These are phyloP conservation scores for Neomonachus schauinslandi DNA, from an alignment of 2,113 vertebrate genomes.

Conservation along the genomic window DNA sequence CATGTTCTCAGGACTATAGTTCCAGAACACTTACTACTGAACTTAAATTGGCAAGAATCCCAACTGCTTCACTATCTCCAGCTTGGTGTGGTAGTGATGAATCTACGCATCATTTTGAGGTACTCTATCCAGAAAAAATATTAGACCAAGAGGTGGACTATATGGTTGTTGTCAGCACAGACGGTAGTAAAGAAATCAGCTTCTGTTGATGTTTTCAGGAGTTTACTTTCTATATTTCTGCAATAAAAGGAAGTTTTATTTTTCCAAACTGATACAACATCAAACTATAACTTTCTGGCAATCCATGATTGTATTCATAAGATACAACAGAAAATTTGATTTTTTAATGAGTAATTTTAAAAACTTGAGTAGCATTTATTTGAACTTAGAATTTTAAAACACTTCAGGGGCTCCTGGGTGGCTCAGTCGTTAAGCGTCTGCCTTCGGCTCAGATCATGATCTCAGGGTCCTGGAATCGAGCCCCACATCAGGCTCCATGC, in stretches of 20 bases:
- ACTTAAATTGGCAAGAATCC: not conserved
- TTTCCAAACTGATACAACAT: not conserved
- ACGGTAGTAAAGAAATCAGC: not conserved
- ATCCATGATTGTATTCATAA: not conserved
- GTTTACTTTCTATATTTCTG: not conserved
- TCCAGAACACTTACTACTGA: not conserved
- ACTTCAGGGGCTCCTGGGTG: too few relatives aligned
- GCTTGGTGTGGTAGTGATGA: not conserved
- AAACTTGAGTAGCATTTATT: not conserved
- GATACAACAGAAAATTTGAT: not conserved
- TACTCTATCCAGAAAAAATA: not conserved
- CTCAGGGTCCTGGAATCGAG: too few relatives aligned
- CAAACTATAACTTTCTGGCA: conserved; percentile 8
- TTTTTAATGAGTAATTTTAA: conserved; percentile 24
- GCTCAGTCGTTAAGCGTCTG: too few relatives aligned
- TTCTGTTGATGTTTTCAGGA: not conserved
- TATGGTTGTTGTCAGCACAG: not conserved
- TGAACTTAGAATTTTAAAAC: not conserved
- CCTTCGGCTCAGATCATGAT: too few relatives aligned
- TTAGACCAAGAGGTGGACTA: accelerated
- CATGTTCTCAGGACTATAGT: not conserved
- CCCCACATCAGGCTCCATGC: too few relatives aligned
- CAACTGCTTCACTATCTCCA: not conserved
- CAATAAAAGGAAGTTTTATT: not conserved
- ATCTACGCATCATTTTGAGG: not conserved